Percentiles rank a stretch among this genome's conserved stretches.
Conservation (phyloP, 2,888 invertebrate genomes). For the Catocala sponsa region DNA sequence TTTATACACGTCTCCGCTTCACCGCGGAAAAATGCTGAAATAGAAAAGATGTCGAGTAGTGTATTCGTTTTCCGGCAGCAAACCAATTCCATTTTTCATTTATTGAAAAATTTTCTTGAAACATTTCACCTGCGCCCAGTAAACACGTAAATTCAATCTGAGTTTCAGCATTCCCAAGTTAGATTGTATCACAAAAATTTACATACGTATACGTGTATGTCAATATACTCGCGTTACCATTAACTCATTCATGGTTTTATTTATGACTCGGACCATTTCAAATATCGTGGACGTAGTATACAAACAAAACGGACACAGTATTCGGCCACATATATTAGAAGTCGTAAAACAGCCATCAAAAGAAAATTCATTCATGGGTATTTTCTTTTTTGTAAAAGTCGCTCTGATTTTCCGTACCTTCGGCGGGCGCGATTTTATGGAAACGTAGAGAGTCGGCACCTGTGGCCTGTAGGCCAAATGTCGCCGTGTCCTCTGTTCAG, state of each 20-base stretch:
- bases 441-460: slow-evolving; percentile 60
- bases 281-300: slow-evolving; percentile 16
- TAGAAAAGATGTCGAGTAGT: slow-evolving; percentile 41
- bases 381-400: slow-evolving; percentile 28
- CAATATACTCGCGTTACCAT: slow-evolving; percentile 17
- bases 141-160: slow-evolving; percentile 72
- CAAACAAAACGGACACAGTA: slow-evolving; percentile 4
- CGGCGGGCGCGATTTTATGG: slow-evolving; percentile 55
- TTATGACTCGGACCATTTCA: slow-evolving; percentile 19
- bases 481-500: slow-evolving; percentile 63
- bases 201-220: slow-evolving; percentile 11
- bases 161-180: slow-evolving; percentile 63
- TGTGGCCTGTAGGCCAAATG: slow-evolving; percentile 70
- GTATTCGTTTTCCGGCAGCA: slow-evolving; percentile 53
- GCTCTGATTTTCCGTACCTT: slow-evolving; percentile 37
- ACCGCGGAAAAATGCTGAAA: slow-evolving; percentile 24
- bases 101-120: slow-evolving; percentile 70
- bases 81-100: slow-evolving; percentile 75
- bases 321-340: slow-evolving; percentile 19
- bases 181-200: slow-evolving; percentile 27
- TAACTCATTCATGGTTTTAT: slow-evolving; percentile 30
- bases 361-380: slow-evolving; percentile 26
- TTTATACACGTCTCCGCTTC: slow-evolving; percentile 11
- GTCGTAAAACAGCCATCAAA: slow-evolving; percentile 9
- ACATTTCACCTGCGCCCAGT: slow-evolving; percentile 77